These are phyloP conservation scores for Diceros bicornis DNA, from an alignment of 2,797 vertebrate species.

Conservation along the genomic window DNA sequence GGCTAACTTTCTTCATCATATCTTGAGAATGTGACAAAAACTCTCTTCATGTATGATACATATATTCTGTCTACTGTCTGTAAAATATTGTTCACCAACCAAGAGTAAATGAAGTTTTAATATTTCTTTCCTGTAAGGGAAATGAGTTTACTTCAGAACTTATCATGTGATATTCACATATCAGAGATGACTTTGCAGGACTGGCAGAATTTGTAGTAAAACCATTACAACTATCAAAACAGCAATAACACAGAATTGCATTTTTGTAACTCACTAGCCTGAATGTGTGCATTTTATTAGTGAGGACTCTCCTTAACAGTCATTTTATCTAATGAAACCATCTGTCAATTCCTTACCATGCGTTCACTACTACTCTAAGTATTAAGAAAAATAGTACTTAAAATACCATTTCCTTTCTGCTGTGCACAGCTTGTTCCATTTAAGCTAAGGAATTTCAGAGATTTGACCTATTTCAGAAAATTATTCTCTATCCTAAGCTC, in stretches of 20 bases:
- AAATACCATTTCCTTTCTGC: conserved; percentile 66
- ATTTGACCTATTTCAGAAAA: conserved; percentile 77
- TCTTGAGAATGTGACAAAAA: not conserved
- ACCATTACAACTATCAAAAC: not conserved
- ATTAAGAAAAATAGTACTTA: conserved; percentile 39
- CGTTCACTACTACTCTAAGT: conserved; percentile 46
- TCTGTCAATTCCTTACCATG: conserved; percentile 69
- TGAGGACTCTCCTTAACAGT: conserved; percentile 5
- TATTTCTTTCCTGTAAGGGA: not conserved
- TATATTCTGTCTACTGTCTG: not conserved
- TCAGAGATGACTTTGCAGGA: not conserved
- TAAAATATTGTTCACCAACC: not conserved
- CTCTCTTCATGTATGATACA: not conserved
- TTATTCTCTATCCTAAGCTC: not conserved
- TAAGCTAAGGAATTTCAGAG: conserved; percentile 66
- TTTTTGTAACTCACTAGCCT: not conserved
- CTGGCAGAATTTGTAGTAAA: not conserved
- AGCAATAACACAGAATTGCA: not conserved
- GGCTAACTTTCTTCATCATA: not conserved
- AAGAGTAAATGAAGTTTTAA: not conserved
- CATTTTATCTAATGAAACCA: conserved; percentile 69
- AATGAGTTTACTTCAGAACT: not conserved
- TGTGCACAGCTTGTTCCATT: conserved; percentile 56
- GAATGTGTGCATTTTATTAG: not conserved
- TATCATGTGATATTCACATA: not conserved